phyloP scores from a whole-genome alignment of 1,140 invertebrate genomes.

The Proales similis region DNA sequence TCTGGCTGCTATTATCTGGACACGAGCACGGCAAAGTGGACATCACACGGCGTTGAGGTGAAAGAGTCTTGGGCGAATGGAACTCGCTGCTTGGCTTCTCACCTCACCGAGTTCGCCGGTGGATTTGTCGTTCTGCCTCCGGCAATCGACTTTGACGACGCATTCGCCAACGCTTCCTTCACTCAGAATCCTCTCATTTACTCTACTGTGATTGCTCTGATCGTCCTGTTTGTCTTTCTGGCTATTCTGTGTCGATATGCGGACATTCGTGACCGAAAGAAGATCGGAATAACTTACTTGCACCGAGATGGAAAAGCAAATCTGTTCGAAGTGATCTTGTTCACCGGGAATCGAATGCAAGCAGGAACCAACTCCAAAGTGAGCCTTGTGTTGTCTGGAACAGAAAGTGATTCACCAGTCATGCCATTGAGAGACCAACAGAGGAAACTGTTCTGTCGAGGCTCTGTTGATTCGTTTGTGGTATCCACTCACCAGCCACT shows the following conservation, averaged over 20 bases:
- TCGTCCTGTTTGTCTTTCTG: conserved; percentile 45
- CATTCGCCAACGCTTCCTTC: conserved; percentile 54
- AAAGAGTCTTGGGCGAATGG: conserved; percentile 41
- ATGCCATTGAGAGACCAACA: too few relatives aligned
- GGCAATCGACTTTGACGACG: conserved; percentile 51
- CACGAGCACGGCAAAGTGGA: conserved; percentile 40
- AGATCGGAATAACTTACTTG: not conserved
- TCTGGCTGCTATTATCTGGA: conserved; percentile 41
- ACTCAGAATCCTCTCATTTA: conserved; percentile 58
- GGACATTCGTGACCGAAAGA: conserved; percentile 39
- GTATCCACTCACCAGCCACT: conserved; percentile 51
- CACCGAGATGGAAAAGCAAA: conserved; percentile 47
- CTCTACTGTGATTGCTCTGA: conserved; percentile 55
- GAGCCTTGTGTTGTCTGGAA: conserved; percentile 49
- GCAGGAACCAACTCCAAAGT: conserved; percentile 47
- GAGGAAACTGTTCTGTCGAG: conserved; percentile 45
- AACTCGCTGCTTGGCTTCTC: conserved; percentile 46
- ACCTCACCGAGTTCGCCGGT: conserved; percentile 51
- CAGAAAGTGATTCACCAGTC: conserved; percentile 45
- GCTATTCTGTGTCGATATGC: conserved; percentile 51
- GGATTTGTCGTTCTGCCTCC: conserved; percentile 51
- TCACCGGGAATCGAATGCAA: conserved; percentile 47
- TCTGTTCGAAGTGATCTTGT: conserved; percentile 49
- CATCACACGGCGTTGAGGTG: conserved; percentile 43
- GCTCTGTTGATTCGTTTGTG: conserved; percentile 49